Evolutionary conservation across 2,113 vertebrate species (phyloP).

Genomic region (Cisticola juncidis): DNA sequence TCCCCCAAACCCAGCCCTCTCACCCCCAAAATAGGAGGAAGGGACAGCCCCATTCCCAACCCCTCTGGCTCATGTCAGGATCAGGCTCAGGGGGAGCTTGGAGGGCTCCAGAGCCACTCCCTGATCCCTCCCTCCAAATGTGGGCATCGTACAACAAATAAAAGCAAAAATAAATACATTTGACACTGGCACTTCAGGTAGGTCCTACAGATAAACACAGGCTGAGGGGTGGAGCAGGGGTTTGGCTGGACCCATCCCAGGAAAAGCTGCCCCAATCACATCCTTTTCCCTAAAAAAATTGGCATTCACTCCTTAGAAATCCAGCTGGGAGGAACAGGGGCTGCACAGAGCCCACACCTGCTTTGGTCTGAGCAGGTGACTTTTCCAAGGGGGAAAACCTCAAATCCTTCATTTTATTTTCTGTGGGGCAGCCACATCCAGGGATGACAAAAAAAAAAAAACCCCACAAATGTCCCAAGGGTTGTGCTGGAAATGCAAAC

Average conservation of each 20-base stretch:
- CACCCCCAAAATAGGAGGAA: neutral
- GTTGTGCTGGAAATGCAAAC: neutral
- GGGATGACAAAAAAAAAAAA: neutral
- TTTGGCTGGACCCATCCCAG: neutral
- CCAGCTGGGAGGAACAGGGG: neutral
- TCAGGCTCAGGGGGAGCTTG: neutral
- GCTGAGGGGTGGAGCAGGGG: neutral
- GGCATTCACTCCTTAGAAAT: neutral
- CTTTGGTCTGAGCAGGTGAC: accelerated
- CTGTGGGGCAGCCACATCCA: accelerated
- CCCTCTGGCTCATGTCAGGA: neutral
- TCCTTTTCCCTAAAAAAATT: accelerated
- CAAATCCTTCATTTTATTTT: neutral
- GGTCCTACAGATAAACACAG: neutral
- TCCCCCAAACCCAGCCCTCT: neutral
- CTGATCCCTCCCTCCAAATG: accelerated
- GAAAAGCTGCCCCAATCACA: neutral
- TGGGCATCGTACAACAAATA: neutral
- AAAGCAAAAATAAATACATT: slow-evolving; percentile 4
- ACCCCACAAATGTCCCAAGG: neutral
- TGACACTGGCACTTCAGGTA: neutral
- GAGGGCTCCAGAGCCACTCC: neutral
- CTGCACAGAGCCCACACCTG: no score
- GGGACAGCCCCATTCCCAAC: neutral
- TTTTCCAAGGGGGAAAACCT: neutral